Conservation (phyloP, 2,797 vertebrate genomes). For the Bovichtus variegatus region DNA sequence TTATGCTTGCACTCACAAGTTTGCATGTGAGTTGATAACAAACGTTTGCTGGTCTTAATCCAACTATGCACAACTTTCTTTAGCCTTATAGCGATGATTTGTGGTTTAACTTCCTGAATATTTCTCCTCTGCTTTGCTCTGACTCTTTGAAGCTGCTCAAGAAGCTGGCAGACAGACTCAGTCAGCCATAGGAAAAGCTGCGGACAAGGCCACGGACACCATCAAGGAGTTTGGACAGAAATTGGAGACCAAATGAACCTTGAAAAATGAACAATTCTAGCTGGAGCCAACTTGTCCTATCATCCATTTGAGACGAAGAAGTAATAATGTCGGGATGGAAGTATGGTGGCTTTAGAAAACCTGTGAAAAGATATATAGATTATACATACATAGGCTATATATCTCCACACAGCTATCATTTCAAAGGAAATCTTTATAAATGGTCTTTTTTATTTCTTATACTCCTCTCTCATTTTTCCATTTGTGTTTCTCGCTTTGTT, state of each 20-base stretch:
- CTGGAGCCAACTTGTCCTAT: slow-evolving; percentile 35
- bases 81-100: background rate
- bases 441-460: slow-evolving; percentile 35
- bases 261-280: slow-evolving; percentile 13
- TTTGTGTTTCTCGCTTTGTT: slow-evolving; percentile 42
- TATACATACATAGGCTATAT: background rate
- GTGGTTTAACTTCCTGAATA: slow-evolving; percentile 3
- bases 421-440: slow-evolving; percentile 54
- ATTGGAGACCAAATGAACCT: slow-evolving; percentile 74
- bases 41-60: background rate
- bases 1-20: background rate
- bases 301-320: slow-evolving; percentile 22
- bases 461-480: slow-evolving; percentile 20
- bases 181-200: slow-evolving; percentile 72
- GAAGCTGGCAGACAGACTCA: slow-evolving; percentile 81
- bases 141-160: slow-evolving; percentile 73
- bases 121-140: slow-evolving; percentile 36
- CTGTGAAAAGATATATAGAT: slow-evolving; percentile 6
- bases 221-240: slow-evolving; percentile 82
- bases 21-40: background rate
- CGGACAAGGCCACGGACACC: slow-evolving; percentile 75
- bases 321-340: slow-evolving; percentile 27
- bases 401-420: slow-evolving; percentile 60
- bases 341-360: slow-evolving; percentile 35
- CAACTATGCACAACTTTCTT: background rate